Evolutionary conservation across 2,797 vertebrate genomes (phyloP).

Genomic region (Perodicticus potto): DNA sequence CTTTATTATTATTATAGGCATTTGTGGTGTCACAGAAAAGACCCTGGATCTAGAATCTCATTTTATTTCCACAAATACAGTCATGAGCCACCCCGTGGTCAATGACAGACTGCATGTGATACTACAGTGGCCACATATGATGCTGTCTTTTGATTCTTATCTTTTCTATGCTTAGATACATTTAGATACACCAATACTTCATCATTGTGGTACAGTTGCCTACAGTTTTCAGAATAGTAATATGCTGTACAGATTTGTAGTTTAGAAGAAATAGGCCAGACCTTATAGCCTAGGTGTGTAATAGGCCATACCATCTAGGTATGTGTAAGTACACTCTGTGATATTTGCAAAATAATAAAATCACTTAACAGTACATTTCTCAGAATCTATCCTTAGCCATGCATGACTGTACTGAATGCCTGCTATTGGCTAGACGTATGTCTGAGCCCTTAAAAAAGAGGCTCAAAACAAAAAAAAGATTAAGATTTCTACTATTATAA

Average conservation of each 20-base stretch:
- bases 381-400: not conserved
- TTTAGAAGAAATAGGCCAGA: not conserved
- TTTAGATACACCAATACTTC: not conserved
- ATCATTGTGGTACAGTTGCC: not conserved
- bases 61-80: not conserved
- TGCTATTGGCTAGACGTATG: not conserved
- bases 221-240: not conserved
- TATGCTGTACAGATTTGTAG: not conserved
- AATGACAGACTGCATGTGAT: not conserved
- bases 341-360: not conserved
- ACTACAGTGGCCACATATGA: not conserved
- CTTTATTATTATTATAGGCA: not conserved
- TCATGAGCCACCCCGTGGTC: not conserved
- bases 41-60: not conserved
- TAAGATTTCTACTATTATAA: not conserved
- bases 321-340: not conserved
- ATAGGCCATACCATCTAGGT: not conserved
- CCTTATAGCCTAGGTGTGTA: not conserved
- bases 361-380: not conserved
- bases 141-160: not conserved
- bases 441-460: not conserved
- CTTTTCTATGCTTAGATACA: not conserved
- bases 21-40: not conserved
- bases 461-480: not conserved
- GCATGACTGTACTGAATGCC: not conserved